These are phyloP conservation scores for Megalops atlanticus DNA, from an alignment of 2,113 vertebrate genomes.

Conservation along the genomic window DNA sequence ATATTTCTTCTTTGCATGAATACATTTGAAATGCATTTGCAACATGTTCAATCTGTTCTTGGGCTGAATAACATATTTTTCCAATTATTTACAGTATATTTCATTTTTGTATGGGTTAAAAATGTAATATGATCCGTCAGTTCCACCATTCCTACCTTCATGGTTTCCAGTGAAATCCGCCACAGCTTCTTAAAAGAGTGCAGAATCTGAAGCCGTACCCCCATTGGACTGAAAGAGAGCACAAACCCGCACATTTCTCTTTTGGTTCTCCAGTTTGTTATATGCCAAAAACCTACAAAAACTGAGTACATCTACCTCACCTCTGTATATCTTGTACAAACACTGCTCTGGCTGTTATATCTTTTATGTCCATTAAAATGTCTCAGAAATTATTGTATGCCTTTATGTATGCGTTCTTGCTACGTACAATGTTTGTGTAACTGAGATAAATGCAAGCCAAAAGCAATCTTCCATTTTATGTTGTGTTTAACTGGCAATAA, in stretches of 20 bases:
- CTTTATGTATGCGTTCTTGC: no score
- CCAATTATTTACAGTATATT: constrained; percentile 3
- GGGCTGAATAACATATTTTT: no score
- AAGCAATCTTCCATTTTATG: no score
- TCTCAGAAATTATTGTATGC: no score
- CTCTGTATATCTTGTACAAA: neutral
- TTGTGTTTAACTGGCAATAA: no score
- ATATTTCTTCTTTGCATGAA: no score
- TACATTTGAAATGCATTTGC: no score
- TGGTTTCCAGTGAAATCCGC: constrained; percentile 55
- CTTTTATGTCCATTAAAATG: no score
- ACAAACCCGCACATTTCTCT: constrained; percentile 21
- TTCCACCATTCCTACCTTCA: constrained; percentile 76
- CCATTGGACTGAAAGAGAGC: constrained; percentile 61
- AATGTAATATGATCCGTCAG: neutral
- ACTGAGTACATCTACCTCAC: neutral
- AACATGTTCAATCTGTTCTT: no score
- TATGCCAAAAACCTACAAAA: neutral
- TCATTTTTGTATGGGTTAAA: neutral
- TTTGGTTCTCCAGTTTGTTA: no score
- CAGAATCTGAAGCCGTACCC: constrained; percentile 65
- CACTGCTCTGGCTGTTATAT: neutral
- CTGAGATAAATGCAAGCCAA: no score
- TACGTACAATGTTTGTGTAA: no score
- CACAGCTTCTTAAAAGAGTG: constrained; percentile 64